Percentiles rank a stretch among this genome's conserved stretches.
Evolutionary conservation across 2,113 vertebrate genomes (phyloP).

Genomic region (Cyrtonyx montezumae): DNA sequence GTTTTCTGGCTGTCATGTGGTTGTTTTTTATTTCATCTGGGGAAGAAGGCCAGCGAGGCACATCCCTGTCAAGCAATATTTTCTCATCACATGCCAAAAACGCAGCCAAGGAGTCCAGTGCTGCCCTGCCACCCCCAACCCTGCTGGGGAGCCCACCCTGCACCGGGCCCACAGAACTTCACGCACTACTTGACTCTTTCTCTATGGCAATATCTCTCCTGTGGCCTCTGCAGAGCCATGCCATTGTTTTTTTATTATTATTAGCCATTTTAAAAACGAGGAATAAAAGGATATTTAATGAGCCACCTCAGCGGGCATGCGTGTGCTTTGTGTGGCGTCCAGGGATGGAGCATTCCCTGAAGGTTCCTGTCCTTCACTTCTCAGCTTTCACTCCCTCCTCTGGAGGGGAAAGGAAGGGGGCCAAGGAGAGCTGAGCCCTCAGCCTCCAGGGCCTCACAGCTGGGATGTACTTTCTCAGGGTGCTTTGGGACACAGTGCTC

Average conservation of each 20-base stretch:
- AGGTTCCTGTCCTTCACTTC: neutral
- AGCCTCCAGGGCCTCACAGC: neutral
- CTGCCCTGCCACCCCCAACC: neutral
- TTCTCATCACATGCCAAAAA: constrained; percentile 80
- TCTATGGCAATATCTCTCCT: constrained; percentile 31
- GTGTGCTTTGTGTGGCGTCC: constrained; percentile 50
- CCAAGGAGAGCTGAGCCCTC: neutral
- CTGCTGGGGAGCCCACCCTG: rapidly evolving
- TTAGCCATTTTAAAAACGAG: constrained; percentile 65
- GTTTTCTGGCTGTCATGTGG: neutral
- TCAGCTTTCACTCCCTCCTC: rapidly evolving
- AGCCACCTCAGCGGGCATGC: neutral
- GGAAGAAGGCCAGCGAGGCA: constrained; percentile 30
- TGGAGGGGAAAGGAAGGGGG: rapidly evolving
- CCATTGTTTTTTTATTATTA: constrained; percentile 51
- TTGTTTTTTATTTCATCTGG: constrained; percentile 45
- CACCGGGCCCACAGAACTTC: neutral
- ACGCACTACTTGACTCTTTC: constrained; percentile 53
- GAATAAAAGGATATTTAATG: constrained; percentile 74
- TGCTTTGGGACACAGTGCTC: neutral
- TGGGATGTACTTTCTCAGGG: rapidly evolving
- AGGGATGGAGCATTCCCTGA: neutral
- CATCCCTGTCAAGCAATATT: constrained; percentile 78
- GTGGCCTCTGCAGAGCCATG: constrained; percentile 1
- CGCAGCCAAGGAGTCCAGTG: constrained; percentile 4